Evolutionary conservation across 2,113 vertebrate genomes (phyloP).

Genomic region (Arizona elegans): DNA sequence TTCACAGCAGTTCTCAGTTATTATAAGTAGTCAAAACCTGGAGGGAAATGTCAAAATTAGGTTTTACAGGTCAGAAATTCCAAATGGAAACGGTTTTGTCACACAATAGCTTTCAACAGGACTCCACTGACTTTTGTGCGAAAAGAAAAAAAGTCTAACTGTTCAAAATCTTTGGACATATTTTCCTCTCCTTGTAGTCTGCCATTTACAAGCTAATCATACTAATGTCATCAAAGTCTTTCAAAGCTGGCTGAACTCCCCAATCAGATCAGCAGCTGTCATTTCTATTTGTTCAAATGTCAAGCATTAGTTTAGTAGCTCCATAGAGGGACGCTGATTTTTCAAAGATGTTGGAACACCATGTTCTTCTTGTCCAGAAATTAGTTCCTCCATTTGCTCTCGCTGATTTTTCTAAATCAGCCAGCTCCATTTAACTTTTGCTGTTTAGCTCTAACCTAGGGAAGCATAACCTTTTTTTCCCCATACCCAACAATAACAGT

Average conservation of each 20-base stretch:
- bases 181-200: conserved; percentile 11
- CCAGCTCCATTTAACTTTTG: background rate
- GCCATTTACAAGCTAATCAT: background rate
- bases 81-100: background rate
- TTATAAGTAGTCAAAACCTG: conserved; percentile 3
- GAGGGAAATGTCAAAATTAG: background rate
- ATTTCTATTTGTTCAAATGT: conserved; percentile 23
- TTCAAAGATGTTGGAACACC: background rate
- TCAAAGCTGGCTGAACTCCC: conserved; percentile 3
- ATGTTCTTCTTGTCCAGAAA: background rate
- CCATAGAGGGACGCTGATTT: background rate
- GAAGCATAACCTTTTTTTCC: background rate
- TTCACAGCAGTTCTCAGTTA: conserved; percentile 16
- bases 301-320: background rate
- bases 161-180: background rate
- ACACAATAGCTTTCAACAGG: conserved; percentile 8
- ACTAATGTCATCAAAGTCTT: background rate
- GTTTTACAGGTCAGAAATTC: background rate
- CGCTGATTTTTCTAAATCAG: background rate
- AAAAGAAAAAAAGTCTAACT: conserved; percentile 9
- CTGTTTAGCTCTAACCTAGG: background rate
- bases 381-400: background rate
- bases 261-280: background rate
- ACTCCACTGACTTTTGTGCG: conserved; percentile 15
- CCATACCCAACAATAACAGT: background rate